These are phyloP conservation scores for Pseudococcus jackbeardsleyi DNA, from an alignment of 2,888 invertebrate genomes.

Conservation along the genomic window DNA sequence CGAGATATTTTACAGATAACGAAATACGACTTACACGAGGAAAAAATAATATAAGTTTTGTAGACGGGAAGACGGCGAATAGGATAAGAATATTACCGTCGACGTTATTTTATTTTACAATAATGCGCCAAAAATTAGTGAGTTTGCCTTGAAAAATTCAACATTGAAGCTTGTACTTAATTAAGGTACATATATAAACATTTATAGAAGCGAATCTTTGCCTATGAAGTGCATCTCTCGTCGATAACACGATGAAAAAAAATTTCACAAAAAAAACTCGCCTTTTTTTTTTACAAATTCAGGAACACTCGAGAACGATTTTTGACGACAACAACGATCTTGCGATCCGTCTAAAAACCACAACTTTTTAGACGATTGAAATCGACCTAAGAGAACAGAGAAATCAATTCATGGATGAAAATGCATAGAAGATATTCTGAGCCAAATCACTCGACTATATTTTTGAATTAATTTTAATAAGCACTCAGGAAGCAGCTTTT, in stretches of 20 bases:
- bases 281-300: neutral
- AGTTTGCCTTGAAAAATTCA: slow-evolving; percentile 29
- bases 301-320: neutral
- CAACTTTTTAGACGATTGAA: no score
- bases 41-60: neutral
- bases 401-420: no score
- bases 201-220: neutral
- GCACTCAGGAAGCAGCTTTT: no score
- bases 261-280: neutral
- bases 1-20: slow-evolving; percentile 10
- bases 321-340: neutral
- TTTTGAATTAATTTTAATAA: no score
- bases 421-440: no score
- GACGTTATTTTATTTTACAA: neutral
- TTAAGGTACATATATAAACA: neutral
- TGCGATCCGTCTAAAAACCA: neutral
- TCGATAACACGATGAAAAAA: slow-evolving; percentile 1
- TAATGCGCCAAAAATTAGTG: slow-evolving; percentile 37
- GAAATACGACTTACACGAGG: neutral
- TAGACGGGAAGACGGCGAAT: neutral
- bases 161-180: neutral
- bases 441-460: no score
- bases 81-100: neutral
- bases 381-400: no score
- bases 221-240: neutral